Conservation (phyloP, 2,888 invertebrate genomes). For the Mylabris sibirica region DNA sequence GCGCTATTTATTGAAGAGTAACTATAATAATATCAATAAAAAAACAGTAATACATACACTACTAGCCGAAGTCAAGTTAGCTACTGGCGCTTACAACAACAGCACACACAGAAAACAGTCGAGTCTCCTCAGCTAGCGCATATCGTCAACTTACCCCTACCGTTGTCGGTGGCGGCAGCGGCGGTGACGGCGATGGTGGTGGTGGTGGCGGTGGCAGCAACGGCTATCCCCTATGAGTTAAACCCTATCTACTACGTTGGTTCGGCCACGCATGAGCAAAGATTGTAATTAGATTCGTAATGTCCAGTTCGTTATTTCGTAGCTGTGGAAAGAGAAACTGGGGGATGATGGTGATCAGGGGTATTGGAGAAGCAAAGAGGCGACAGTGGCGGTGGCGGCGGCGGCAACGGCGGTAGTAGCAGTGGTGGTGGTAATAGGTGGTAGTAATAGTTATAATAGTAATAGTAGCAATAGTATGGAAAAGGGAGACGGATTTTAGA, state of each 20-base stretch:
- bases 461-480: conserved; percentile 20
- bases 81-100: conserved; percentile 42
- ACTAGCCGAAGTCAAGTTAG: conserved; percentile 46
- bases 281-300: conserved; percentile 66
- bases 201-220: conserved; percentile 40
- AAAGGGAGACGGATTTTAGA: conserved; percentile 38
- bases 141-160: conserved; percentile 56
- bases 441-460: conserved; percentile 11
- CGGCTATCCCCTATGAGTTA: conserved; percentile 54
- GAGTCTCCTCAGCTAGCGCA: conserved; percentile 43
- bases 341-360: conserved; percentile 40
- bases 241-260: conserved; percentile 52
- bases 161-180: conserved; percentile 48
- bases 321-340: conserved; percentile 29
- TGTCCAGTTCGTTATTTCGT: conserved; percentile 63
- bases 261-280: conserved; percentile 63
- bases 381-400: conserved; percentile 31
- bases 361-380: conserved; percentile 34
- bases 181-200: conserved; percentile 39
- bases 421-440: conserved; percentile 41
- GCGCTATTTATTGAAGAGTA: not conserved
- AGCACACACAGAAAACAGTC: conserved; percentile 41
- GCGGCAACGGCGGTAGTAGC: conserved; percentile 28
- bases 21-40: not conserved
- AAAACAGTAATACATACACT: conserved; percentile 1